Evolutionary conservation across 2,113 vertebrate genomes (phyloP), one percentile per base, ranked within the genome.

Genomic region (Myotis lucifugus): DNA sequence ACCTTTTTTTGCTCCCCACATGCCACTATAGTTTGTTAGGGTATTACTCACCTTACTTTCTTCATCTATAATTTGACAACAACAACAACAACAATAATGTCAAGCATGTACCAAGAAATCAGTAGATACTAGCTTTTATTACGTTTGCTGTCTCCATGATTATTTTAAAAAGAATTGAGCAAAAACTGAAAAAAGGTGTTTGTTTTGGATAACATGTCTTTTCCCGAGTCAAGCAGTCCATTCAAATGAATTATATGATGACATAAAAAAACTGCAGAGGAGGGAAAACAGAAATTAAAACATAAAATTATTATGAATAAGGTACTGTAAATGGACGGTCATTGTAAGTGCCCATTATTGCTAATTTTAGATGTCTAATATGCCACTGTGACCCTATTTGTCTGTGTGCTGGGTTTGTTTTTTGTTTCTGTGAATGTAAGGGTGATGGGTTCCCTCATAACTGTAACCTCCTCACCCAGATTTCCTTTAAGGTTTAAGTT

Each of bases 241-340:
- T 74, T 67, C 29, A 48, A 82, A 64, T 69, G 56, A 88, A 74
- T 52, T 78, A 77, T 50, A 67, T 17, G 72, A 74, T 67, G 61
- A 48, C 59, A 69, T 79, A 56, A 79, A 77, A 88, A 88, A 77
- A 25, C 21, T 59, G 8, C 2, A 61, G 74, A 93, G 32, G 40
- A 73, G 18, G 40, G 27, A 72, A 96, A 95, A 66, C 29, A 82
- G 84, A 94, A 88, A 54, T 70, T n/a, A 73, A 81, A 93, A 82
- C 76, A 40, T 48, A 83, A 52, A 61, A 50, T n/a, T 64, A 34
- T 11, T 81, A 8, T 84, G 50, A 70, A 37, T 74, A 88, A 70
- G 10, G 2, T 52, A n/a, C 77, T 85, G 0, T 64, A 90, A 88
- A 82, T 70, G 12, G n/a, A 56, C 0, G 18, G 2, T 69, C 69